Conservation (phyloP, 2,888 invertebrate species). For the Physocephala rufipes region DNA sequence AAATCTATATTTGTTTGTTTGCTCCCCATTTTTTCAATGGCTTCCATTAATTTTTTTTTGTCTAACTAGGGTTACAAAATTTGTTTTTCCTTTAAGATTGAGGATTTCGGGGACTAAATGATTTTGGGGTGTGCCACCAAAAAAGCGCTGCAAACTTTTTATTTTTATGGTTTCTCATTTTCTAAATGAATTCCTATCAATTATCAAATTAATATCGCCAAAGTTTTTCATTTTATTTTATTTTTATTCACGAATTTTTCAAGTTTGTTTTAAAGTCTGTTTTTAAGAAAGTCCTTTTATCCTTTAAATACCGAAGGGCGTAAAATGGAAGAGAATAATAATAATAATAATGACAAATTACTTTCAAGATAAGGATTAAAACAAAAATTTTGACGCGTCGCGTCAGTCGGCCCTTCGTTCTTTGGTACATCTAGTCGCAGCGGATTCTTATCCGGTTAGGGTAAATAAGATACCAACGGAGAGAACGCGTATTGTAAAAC, state of each 20-base stretch:
- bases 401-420: constrained; percentile 22
- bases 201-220: constrained; percentile 22
- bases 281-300: no score
- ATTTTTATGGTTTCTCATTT: constrained; percentile 37
- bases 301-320: neutral
- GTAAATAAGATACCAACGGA: constrained; percentile 30
- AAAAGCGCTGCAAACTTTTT: constrained; percentile 11
- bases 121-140: neutral
- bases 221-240: constrained; percentile 2
- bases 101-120: neutral
- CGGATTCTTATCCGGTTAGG: constrained; percentile 57
- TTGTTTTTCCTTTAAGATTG: neutral
- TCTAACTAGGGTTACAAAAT: neutral
- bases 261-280: no score
- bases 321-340: neutral
- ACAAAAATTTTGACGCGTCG: constrained; percentile 38
- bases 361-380: constrained; percentile 56
- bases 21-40: neutral
- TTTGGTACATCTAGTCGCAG: constrained; percentile 60
- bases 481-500: neutral
- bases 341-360: constrained; percentile 63
- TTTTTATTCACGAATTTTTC: no score
- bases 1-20: constrained; percentile 56
- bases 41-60: constrained; percentile 6
- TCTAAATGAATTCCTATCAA: constrained; percentile 41